Conservation (phyloP, 2,888 invertebrate species). For the Sepiola atlantica region DNA sequence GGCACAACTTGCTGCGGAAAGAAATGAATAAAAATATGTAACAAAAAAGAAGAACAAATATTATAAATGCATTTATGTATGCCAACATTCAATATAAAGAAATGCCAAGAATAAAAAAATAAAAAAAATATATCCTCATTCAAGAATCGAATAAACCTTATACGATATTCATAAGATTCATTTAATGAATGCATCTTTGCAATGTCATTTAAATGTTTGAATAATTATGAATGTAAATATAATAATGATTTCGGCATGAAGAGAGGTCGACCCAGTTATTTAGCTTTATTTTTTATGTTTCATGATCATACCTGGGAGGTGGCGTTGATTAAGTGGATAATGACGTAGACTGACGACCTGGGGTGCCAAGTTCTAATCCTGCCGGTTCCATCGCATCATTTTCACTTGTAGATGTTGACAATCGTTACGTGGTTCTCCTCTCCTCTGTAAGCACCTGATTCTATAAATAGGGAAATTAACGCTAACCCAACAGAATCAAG, state of each 20-base stretch:
- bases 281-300: no score
- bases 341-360: no score
- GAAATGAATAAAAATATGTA: not conserved
- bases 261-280: no score
- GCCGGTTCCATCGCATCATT: no score
- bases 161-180: slow-evolving; percentile 15
- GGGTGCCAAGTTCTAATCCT: no score
- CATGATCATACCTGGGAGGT: no score
- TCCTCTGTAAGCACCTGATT: no score
- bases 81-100: not conserved
- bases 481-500: no score
- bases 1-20: not conserved
- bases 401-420: no score
- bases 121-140: not conserved
- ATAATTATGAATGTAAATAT: not conserved
- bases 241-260: not conserved
- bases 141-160: not conserved
- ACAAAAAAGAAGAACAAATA: not conserved
- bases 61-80: not conserved
- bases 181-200: not conserved
- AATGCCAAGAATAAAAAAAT: not conserved
- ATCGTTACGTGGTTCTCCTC: no score
- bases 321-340: no score
- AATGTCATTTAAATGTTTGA: not conserved
- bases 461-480: no score